Evolutionary conservation across 2,797 vertebrate species (phyloP).

Genomic region (Graptemys geographica): DNA sequence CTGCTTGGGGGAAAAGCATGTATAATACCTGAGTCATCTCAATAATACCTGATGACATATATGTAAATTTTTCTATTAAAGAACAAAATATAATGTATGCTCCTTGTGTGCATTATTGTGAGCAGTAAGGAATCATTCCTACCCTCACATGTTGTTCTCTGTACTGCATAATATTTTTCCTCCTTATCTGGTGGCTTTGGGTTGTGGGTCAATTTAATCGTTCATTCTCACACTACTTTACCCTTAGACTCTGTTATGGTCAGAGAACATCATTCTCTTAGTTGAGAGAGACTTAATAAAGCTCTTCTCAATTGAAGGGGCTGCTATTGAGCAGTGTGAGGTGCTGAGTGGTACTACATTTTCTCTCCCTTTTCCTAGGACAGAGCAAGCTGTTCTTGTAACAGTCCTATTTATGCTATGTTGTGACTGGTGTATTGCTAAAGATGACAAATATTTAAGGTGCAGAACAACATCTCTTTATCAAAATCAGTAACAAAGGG

Average conservation of each 20-base stretch:
- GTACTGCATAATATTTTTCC: not conserved
- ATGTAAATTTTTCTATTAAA: not conserved
- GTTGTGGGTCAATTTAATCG: not conserved
- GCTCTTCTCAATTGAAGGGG: not conserved
- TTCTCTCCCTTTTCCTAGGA: not conserved
- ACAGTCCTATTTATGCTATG: not conserved
- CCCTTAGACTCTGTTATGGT: not conserved
- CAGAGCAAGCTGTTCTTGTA: not conserved
- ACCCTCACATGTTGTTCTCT: not conserved
- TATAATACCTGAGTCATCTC: not conserved
- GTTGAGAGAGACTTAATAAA: not conserved
- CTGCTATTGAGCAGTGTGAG: not conserved
- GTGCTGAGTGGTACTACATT: not conserved
- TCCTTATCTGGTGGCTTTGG: not conserved
- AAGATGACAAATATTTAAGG: fast-evolving
- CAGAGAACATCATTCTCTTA: not conserved
- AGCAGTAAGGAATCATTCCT: not conserved
- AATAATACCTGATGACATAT: not conserved
- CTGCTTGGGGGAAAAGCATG: not conserved
- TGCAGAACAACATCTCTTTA: not conserved
- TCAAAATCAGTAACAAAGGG: not conserved
- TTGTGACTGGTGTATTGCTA: not conserved
- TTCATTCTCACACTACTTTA: not conserved
- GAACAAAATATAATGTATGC: not conserved
- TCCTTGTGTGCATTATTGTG: not conserved